Evolutionary conservation across 2,113 vertebrate genomes (phyloP), one percentile per base, ranked within the genome.

Genomic region (Tragelaphus scriptus): DNA sequence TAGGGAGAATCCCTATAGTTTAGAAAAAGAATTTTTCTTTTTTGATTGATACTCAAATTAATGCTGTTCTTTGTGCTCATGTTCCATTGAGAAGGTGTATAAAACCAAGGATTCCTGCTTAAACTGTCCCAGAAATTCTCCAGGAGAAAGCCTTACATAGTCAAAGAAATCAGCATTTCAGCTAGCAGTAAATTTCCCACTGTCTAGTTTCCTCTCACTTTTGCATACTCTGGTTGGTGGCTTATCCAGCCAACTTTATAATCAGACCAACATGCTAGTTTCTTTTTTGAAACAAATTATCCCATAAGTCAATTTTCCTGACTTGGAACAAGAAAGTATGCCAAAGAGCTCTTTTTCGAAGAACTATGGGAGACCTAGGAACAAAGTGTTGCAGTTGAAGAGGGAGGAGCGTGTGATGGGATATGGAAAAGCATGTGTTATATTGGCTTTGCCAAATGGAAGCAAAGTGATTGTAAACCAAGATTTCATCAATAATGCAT

Each of bases 401-500:
- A 32, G 82, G n/a, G 13, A 88, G 30, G 32, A 94, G 10, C 0
- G 0, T 61, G 63, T 80, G 53, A n/a, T 79, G 88, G 28, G 36
- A 32, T 26, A 40, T 79, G 47, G 56, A 94, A 82, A 65, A 93
- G 59, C n/a, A 30, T 93, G 61, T 68, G 9, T 53, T 94, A 44
- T 84, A n/a, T 75, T 88, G n/a, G 28, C 28, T 84, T 85, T 88
- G 28, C 95, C 88, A 82, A 91, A 96, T 91, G 44, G 10, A 26
- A 90, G 55, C 28, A 85, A 93, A 95, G 71, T 88, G 58, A 75
- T 68, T 95, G 44, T 88, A 63, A 97, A 93, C 88, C 92, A 71
- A 59, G 13, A 21, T 95, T 97, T 96, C 12, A 97, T 96, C 97
- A 97, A 80, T 77, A 97, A 97, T 94, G 49, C 94, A 97, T 89